Conservation (phyloP, 2,113 vertebrate species). For the Psilopsiagon aurifrons region DNA sequence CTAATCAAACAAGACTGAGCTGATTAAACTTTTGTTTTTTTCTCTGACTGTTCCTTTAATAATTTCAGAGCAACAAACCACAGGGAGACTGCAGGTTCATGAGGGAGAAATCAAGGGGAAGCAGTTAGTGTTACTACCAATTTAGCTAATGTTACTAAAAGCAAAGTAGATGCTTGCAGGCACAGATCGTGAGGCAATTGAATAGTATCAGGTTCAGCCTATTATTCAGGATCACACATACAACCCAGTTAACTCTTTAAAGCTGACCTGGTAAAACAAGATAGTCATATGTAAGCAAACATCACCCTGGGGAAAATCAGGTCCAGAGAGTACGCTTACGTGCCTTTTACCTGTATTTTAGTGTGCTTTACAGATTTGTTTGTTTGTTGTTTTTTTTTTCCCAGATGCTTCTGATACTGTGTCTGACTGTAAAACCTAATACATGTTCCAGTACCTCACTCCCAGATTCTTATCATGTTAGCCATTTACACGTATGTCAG, state of each 20-base stretch:
- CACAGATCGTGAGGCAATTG: background rate
- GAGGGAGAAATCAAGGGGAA: slow-evolving; percentile 27
- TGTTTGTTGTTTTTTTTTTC: background rate
- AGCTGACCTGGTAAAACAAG: background rate
- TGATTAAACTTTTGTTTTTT: background rate
- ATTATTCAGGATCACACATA: background rate
- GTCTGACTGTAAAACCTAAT: background rate
- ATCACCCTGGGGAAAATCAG: background rate
- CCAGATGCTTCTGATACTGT: background rate
- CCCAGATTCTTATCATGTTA: background rate
- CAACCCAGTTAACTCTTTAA: background rate
- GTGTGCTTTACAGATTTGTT: background rate
- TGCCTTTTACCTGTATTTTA: background rate
- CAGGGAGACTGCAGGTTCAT: background rate
- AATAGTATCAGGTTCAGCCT: background rate
- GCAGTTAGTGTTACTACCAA: background rate
- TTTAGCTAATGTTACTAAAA: slow-evolving; percentile 25
- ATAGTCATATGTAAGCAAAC: background rate
- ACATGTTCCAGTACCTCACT: background rate
- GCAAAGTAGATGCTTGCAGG: background rate
- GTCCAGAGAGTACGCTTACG: background rate
- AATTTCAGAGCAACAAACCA: background rate
- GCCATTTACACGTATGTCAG: background rate
- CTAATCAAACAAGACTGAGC: background rate
- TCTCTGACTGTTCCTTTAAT: background rate